These are phyloP conservation scores for Microtus ochrogaster DNA, from an alignment of 2,113 vertebrate genomes.

Conservation along the genomic window DNA sequence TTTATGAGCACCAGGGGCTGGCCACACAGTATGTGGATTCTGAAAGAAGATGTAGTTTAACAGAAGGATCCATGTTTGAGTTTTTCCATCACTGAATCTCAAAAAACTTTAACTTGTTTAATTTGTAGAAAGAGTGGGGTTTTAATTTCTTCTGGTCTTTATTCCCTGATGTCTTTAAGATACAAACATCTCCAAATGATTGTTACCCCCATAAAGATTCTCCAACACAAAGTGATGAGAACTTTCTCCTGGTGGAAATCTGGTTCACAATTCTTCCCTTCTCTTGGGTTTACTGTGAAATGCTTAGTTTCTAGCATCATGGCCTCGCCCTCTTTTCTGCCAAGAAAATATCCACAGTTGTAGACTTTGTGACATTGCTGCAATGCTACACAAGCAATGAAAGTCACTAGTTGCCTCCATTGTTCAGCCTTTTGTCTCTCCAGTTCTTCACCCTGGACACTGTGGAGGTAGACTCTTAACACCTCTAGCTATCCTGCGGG, in stretches of 20 bases:
- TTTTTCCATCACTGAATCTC: neutral
- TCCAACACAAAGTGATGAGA: neutral
- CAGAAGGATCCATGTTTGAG: neutral
- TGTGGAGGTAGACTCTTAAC: neutral
- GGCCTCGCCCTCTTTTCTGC: neutral
- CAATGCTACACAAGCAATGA: neutral
- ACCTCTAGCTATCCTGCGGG: neutral
- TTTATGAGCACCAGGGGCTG: neutral
- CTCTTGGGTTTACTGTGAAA: neutral
- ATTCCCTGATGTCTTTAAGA: neutral
- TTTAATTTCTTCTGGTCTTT: neutral
- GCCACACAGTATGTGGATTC: neutral
- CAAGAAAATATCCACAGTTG: neutral
- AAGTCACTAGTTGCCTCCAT: neutral
- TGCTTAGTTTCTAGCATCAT: neutral
- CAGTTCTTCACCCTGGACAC: neutral
- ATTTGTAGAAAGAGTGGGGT: neutral
- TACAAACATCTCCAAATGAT: neutral
- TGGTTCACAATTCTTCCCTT: neutral
- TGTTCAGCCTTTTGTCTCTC: conserved; percentile 4
- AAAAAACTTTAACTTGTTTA: neutral
- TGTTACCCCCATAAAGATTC: neutral
- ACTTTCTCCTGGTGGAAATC: neutral
- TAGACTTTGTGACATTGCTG: neutral
- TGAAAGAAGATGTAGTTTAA: neutral